phyloP scores from a whole-genome alignment of 2,797 vertebrate genomes.

The Macrochelys suwanniensis region DNA sequence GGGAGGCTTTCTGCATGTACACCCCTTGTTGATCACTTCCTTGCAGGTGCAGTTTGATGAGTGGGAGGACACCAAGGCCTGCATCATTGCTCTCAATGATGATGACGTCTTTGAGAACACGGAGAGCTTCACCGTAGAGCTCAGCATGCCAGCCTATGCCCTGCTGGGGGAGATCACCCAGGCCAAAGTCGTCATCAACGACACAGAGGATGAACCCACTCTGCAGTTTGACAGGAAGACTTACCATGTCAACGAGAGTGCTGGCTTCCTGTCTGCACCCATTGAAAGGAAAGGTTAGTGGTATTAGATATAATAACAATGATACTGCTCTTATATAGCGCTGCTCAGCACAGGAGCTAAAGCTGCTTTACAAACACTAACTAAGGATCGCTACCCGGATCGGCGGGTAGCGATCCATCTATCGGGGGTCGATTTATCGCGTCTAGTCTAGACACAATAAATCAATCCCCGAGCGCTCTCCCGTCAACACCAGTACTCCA shows the following conservation, averaged over 20 bases:
- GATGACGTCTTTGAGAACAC: slow-evolving; percentile 90
- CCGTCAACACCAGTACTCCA: no score
- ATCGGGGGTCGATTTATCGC: no score
- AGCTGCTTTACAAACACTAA: not conserved
- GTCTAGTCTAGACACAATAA: no score
- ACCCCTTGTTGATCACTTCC: not conserved
- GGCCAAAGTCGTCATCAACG: slow-evolving; percentile 87
- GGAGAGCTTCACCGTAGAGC: slow-evolving; percentile 92
- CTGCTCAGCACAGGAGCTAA: not conserved
- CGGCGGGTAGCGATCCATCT: no score
- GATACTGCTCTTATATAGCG: not conserved
- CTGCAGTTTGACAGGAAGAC: slow-evolving; percentile 93
- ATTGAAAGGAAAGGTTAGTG: slow-evolving; percentile 92
- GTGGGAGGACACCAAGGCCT: slow-evolving; percentile 93
- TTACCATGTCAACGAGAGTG: slow-evolving; percentile 91
- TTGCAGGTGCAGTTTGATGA: slow-evolving; percentile 97
- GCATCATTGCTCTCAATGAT: slow-evolving; percentile 91
- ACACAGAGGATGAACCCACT: slow-evolving; percentile 93
- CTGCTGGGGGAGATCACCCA: slow-evolving; percentile 89
- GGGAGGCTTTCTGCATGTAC: not conserved
- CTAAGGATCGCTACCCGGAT: no score
- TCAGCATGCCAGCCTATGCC: slow-evolving; percentile 95
- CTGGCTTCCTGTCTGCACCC: slow-evolving; percentile 86
- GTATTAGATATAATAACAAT: not conserved
- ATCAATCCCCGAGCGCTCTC: no score